These are phyloP conservation scores for Aphodius granarius DNA, from an alignment of 2,888 invertebrate genomes.

Conservation along the genomic window DNA sequence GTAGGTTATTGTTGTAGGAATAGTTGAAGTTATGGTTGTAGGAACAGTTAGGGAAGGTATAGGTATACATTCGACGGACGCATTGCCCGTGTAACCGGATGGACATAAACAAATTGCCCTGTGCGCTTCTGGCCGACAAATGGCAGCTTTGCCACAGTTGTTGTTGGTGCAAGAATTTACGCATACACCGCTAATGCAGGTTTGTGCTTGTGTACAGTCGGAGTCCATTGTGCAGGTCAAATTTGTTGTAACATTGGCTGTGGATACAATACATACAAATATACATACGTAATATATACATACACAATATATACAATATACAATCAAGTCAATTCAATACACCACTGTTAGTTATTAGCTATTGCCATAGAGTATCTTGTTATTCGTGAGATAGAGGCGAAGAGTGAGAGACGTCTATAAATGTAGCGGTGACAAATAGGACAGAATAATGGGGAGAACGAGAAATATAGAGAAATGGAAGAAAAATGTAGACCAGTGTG, in stretches of 20 bases:
- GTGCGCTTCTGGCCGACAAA: constrained; percentile 57
- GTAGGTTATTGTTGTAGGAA: constrained; percentile 15
- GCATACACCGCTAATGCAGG: constrained; percentile 58
- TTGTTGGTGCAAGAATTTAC: constrained; percentile 57
- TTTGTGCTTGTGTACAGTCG: constrained; percentile 58
- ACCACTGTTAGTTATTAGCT: constrained; percentile 33
- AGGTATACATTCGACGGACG: constrained; percentile 55
- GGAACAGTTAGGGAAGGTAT: constrained; percentile 18
- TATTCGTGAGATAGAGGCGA: constrained; percentile 26
- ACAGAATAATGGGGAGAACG: constrained; percentile 10
- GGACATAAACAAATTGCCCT: constrained; percentile 55
- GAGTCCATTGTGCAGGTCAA: constrained; percentile 56
- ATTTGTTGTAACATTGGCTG: constrained; percentile 53
- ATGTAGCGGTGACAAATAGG: constrained; percentile 14
- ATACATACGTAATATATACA: constrained; percentile 36
- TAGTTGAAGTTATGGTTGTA: constrained; percentile 12
- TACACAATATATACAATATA: too few species aligned
- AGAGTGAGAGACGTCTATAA: constrained; percentile 7
- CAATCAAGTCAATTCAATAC: constrained; percentile 13
- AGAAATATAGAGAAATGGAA: constrained; percentile 17
- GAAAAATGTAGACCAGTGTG: constrained; percentile 30
- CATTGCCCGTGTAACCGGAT: constrained; percentile 57
- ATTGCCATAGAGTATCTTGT: constrained; percentile 23
- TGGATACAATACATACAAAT: constrained; percentile 42
- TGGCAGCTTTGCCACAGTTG: constrained; percentile 54